Evolutionary conservation across 1,140 invertebrate genomes (phyloP).

Genomic region (Drosophila pseudoananassae): DNA sequence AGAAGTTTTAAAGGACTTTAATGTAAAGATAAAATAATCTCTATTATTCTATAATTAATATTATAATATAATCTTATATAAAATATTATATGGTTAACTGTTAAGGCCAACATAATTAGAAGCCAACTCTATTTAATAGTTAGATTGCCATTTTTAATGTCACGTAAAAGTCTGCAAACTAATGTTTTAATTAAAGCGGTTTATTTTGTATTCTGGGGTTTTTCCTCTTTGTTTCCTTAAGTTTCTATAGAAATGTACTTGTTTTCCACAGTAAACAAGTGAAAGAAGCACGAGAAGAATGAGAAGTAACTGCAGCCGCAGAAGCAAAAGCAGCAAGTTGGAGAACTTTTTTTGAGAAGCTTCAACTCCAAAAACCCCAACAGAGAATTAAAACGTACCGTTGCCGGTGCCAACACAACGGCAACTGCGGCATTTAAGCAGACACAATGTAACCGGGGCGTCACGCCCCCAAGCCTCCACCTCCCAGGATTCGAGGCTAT

Average conservation of each 20-base stretch:
- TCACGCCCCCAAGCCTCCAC: background rate
- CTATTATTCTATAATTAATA: too few relatives aligned
- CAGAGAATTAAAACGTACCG: slow-evolving; percentile 44
- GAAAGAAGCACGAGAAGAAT: slow-evolving; percentile 26
- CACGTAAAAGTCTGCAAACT: slow-evolving; percentile 22
- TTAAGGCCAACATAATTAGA: background rate
- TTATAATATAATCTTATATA: too few relatives aligned
- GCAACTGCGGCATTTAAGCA: slow-evolving; percentile 57
- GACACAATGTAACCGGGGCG: slow-evolving; percentile 43
- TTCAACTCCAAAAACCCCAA: slow-evolving; percentile 32
- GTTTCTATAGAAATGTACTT: slow-evolving; percentile 51
- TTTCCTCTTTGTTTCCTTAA: slow-evolving; percentile 3
- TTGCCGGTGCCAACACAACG: slow-evolving; percentile 35
- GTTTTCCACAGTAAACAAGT: slow-evolving; percentile 43
- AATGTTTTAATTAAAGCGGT: slow-evolving; percentile 40
- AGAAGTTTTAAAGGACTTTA: background rate
- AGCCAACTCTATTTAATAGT: background rate
- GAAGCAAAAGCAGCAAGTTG: slow-evolving; percentile 19
- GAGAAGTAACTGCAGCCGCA: slow-evolving; percentile 35
- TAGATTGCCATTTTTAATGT: slow-evolving; percentile 15
- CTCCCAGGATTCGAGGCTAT: background rate
- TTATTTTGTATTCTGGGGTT: slow-evolving; percentile 8
- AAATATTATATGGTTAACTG: too few relatives aligned
- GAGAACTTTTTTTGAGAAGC: slow-evolving; percentile 35
- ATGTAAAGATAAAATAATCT: too few relatives aligned